Conservation (phyloP, 1,140 invertebrate genomes). For the Dreissena polymorpha region DNA sequence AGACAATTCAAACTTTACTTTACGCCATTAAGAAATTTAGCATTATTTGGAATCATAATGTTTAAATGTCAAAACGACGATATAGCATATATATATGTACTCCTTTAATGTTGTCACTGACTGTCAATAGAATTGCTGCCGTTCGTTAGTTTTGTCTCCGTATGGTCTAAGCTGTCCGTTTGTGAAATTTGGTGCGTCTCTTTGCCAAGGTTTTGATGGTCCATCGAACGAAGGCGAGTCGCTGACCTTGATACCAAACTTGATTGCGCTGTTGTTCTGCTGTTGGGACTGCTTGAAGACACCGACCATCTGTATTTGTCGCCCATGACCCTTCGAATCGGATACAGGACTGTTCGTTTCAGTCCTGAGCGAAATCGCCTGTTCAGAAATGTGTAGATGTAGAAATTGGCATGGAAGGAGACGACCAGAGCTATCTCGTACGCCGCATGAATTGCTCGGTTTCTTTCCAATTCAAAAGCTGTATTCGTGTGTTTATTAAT, state of each 20-base stretch:
- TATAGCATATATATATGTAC: too few relatives aligned
- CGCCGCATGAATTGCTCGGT: constrained; percentile 8
- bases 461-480: not conserved
- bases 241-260: not conserved
- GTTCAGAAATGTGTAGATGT: constrained; percentile 42
- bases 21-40: too few relatives aligned
- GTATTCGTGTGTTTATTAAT: not conserved
- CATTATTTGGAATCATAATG: too few relatives aligned
- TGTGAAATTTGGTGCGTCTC: not conserved
- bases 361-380: constrained; percentile 20
- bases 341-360: not conserved
- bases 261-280: not conserved
- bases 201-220: not conserved
- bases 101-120: too few relatives aligned
- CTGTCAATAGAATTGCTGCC: too few relatives aligned
- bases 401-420: constrained; percentile 48
- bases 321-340: not conserved
- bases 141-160: not conserved
- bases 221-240: not conserved
- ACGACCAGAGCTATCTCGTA: constrained; percentile 33
- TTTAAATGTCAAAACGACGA: too few relatives aligned
- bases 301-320: not conserved
- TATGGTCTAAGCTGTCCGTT: not conserved
- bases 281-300: not conserved
- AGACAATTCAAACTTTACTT: too few relatives aligned